Evolutionary conservation across 2,888 invertebrate species (phyloP), one percentile per base, ranked within the genome.

Genomic region (Cenopis cana): DNA sequence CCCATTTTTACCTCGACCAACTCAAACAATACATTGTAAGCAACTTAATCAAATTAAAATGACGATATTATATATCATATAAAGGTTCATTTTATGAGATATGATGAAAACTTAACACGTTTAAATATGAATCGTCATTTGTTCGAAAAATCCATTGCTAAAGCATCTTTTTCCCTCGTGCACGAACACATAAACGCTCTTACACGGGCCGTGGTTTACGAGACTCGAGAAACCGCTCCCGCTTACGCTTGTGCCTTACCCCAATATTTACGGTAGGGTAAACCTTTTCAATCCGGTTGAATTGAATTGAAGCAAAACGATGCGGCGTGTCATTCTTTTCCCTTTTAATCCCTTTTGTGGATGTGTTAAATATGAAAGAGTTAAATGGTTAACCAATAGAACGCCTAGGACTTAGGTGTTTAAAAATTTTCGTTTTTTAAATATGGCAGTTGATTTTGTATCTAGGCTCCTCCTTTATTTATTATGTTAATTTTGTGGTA

Each of bases 261-360:
- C 69, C 68, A 52, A 56, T 62, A 71, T 73, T 74, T 73, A 73
- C 67, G 62, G 60, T 67, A 73, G 54, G 75, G 61, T 73, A 72
- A 74, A 67, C 73, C 76, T 75, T 79, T 79, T 76, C 73, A 76
- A 74, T 67, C 20, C 24, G 24, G 64, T 72, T 78, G 76, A 78
- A 77, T 76, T 70, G 74, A 55, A n/a, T n/a, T n/a, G n/a, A 38
- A 71, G 72, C 69, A 64, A 72, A 77, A 75, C 77, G 68, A 74
- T 77, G 78, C 69, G 78, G 78, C 74, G 60, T 76, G 74, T 76
- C 74, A 61, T 69, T 73, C 64, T 57, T 54, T 36, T 14, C 20
- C 29, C 5, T 36, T 67, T 66, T 38, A 55, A 71, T 55, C 61
- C 50, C 50, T 41, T 50, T 71, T 71, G 46, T 66, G n/a, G n/a